Evolutionary conservation across 2,888 invertebrate genomes (phyloP).

Genomic region (Pachliopta kotzebuea): DNA sequence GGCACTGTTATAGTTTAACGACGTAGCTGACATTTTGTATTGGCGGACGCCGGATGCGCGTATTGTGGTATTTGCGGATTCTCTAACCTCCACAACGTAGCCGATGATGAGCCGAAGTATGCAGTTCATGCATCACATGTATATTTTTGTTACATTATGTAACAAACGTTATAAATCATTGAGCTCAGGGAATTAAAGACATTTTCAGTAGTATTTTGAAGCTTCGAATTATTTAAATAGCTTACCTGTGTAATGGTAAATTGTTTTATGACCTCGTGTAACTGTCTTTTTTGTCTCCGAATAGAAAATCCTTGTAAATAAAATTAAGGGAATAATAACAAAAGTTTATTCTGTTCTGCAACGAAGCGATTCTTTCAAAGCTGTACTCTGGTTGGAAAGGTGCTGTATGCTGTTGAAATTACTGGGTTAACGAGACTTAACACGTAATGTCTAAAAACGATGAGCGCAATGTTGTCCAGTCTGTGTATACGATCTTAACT

Average conservation of each 20-base stretch:
- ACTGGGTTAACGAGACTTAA: no score
- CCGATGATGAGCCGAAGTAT: constrained; percentile 17
- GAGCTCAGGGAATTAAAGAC: constrained; percentile 7
- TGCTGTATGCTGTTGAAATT: no score
- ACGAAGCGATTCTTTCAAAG: no score
- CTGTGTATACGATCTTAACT: no score
- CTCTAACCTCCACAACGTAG: constrained; percentile 32
- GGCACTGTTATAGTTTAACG: constrained; percentile 59
- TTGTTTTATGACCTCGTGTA: no score
- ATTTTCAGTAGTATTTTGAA: constrained; percentile 5
- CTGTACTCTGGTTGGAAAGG: no score
- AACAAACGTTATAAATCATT: constrained; percentile 3
- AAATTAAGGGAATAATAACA: no score
- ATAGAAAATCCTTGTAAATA: no score
- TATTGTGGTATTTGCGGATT: constrained; percentile 33
- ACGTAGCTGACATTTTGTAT: constrained; percentile 58
- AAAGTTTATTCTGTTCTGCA: no score
- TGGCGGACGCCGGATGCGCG: constrained; percentile 53
- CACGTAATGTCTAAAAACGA: no score
- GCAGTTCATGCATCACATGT: constrained; percentile 9
- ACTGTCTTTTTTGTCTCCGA: no score
- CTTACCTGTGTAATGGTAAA: background rate
- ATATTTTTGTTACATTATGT: constrained; percentile 8
- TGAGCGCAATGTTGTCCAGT: no score
- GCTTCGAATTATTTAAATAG: constrained; percentile 3